Evolutionary conservation across 2,888 invertebrate genomes (phyloP).

Genomic region (Xestoiulus laeticollis): DNA sequence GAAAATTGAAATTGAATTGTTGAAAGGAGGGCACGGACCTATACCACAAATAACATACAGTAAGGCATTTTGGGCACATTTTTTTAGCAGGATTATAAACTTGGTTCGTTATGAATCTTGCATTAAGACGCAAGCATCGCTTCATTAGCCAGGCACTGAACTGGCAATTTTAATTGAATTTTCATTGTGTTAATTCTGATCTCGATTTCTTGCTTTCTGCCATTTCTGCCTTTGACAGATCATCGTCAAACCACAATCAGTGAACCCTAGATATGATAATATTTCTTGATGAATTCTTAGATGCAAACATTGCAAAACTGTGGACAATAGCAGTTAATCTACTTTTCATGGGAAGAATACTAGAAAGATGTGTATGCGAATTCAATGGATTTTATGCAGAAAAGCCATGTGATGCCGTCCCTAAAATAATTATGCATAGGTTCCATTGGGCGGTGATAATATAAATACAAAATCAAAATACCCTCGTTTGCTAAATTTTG

Average conservation of each 20-base stretch:
- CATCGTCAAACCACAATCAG: not conserved
- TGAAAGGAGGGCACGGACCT: not conserved
- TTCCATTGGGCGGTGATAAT: no score
- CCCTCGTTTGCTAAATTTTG: not conserved
- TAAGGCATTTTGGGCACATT: not conserved
- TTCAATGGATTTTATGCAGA: not conserved
- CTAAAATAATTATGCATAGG: no score
- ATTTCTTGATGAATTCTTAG: slow-evolving; percentile 50
- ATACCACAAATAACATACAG: not conserved
- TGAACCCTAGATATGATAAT: not conserved
- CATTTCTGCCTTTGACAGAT: slow-evolving; percentile 11
- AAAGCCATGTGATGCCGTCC: not conserved
- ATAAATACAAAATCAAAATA: not conserved
- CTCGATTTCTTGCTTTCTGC: not conserved
- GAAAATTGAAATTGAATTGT: slow-evolving; percentile 1
- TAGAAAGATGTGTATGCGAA: no score
- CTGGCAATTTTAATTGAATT: not conserved
- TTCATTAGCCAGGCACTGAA: not conserved
- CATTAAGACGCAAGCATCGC: not conserved
- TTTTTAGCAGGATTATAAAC: not conserved
- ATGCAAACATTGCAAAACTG: not conserved
- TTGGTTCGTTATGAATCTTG: not conserved
- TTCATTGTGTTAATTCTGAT: not conserved
- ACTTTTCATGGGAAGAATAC: no score
- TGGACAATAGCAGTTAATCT: no score